Conservation (phyloP, 2,888 invertebrate genomes). For the Nymphalis polychloros region DNA sequence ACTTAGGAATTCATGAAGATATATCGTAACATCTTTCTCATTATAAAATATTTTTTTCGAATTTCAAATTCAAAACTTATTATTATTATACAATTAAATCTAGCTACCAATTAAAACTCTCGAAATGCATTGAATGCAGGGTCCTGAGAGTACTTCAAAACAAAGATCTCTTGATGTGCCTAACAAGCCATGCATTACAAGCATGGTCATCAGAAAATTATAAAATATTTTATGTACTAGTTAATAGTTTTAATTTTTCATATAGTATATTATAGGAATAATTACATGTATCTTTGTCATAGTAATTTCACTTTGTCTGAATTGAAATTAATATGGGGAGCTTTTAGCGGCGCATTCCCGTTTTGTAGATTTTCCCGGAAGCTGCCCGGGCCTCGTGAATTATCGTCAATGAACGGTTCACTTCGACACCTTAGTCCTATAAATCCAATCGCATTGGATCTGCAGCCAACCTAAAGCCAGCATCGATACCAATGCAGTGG, state of each 20-base stretch:
- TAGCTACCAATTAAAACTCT: background rate
- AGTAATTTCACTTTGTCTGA: constrained; percentile 21
- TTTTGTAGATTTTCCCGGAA: constrained; percentile 71
- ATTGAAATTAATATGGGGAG: constrained; percentile 10
- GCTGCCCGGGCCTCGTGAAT: constrained; percentile 63
- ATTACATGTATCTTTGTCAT: constrained; percentile 5
- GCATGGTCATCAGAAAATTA: constrained; percentile 19
- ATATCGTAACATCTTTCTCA: no score
- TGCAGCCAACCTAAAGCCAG: constrained; percentile 43
- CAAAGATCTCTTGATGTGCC: constrained; percentile 28
- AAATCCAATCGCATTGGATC: constrained; percentile 53
- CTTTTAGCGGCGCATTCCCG: constrained; percentile 50
- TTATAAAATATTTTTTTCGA: background rate
- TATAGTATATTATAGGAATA: background rate
- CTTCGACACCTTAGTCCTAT: constrained; percentile 54
- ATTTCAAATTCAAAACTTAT: background rate
- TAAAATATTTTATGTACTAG: constrained; percentile 9
- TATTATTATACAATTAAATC: no score
- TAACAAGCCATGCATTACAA: constrained; percentile 6
- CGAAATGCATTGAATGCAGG: background rate
- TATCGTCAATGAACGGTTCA: constrained; percentile 63
- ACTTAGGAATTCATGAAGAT: no score
- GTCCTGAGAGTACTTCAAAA: constrained; percentile 20
- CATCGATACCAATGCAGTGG: constrained; percentile 32
- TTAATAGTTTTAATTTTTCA: no score